A percentile compares a stretch with the other conserved stretches of the same genome.
Conservation (phyloP, 2,888 invertebrate genomes). For the Aleiodes testaceus region DNA sequence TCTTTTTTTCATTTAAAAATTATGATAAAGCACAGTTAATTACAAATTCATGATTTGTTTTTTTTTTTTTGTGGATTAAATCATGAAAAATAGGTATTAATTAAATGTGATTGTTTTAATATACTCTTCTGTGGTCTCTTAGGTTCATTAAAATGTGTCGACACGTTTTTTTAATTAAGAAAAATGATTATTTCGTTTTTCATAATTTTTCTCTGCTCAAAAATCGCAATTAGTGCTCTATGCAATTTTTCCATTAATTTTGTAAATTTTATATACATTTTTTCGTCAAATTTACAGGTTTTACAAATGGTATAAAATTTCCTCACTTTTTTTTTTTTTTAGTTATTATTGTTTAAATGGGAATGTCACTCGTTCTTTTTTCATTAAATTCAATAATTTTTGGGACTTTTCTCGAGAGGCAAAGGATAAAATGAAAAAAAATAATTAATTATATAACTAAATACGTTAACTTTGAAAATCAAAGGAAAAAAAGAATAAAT, state of each 20-base stretch:
- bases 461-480: conserved; percentile 11
- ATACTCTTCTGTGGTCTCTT: conserved; percentile 23
- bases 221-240: conserved; percentile 47
- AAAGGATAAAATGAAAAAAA: no score
- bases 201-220: conserved; percentile 34
- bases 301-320: conserved; percentile 30
- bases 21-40: conserved; percentile 63
- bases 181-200: conserved; percentile 13
- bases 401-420: not conserved
- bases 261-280: conserved; percentile 36
- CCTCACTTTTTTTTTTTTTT: conserved; percentile 3
- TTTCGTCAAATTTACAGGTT: conserved; percentile 22
- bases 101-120: not conserved
- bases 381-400: not conserved
- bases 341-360: conserved; percentile 19
- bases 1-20: conserved; percentile 43
- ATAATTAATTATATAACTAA: conserved; percentile 7
- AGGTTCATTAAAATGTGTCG: conserved; percentile 24
- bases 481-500: conserved; percentile 17
- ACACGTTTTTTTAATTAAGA: conserved; percentile 29
- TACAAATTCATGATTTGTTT: conserved; percentile 56
- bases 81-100: conserved; percentile 39
- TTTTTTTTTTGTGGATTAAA: conserved; percentile 38
- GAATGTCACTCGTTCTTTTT: conserved; percentile 26
- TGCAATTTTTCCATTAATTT: conserved; percentile 10